Conservation (phyloP, 1,140 invertebrate species). For the Coptotermes formosanus region DNA sequence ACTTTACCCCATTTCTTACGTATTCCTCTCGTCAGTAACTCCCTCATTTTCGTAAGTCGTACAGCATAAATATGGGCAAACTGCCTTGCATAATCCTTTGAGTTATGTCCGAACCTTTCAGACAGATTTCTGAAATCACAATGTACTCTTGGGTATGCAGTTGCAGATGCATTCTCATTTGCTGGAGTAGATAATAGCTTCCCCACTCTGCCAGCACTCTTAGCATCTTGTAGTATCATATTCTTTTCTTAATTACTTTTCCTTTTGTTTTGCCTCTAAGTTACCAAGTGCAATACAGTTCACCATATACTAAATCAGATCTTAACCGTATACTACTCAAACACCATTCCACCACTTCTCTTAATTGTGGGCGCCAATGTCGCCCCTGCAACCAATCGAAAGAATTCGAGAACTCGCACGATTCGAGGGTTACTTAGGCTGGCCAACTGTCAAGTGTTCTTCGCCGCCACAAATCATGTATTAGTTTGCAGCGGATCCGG, state of each 20-base stretch:
- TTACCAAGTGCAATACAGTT: too few relatives aligned
- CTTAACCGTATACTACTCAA: too few relatives aligned
- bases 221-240: not conserved
- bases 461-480: too few relatives aligned
- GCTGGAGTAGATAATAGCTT: not conserved
- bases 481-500: too few relatives aligned
- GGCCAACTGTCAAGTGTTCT: too few relatives aligned
- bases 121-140: conserved; percentile 23
- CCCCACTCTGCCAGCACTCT: not conserved
- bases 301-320: too few relatives aligned
- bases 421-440: too few relatives aligned
- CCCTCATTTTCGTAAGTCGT: conserved; percentile 31
- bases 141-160: not conserved
- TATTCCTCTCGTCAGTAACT: conserved; percentile 21
- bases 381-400: too few relatives aligned
- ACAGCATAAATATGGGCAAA: conserved; percentile 32
- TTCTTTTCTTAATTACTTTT: not conserved
- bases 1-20: conserved; percentile 30
- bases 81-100: conserved; percentile 31
- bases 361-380: too few relatives aligned
- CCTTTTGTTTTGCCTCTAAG: too few relatives aligned
- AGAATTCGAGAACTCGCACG: too few relatives aligned
- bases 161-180: not conserved
- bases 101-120: conserved; percentile 21
- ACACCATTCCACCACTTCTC: too few relatives aligned